Base-by-base conservation (phyloP, 2,888 invertebrate species). In the Rugalucina vietnamica region DNA sequence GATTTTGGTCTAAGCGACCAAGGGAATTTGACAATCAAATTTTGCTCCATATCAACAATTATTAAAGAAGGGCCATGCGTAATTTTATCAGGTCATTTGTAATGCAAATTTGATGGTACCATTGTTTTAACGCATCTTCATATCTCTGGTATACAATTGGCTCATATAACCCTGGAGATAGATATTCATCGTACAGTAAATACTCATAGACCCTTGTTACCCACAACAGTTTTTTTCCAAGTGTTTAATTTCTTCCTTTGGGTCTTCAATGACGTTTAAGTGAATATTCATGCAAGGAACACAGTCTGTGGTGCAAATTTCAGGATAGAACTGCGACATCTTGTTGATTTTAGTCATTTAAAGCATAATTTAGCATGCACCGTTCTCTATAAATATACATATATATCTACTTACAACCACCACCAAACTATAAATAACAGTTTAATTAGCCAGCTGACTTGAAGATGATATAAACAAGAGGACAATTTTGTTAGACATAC, bases 1-100 rank as follows among this genome's bases (percentile, higher is more conserved):
- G 60, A 29, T 60, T 24, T 60, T 60, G 60, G 8, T 70, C 70
- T 70, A 37, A 70, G 70, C 36, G 36, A 39, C 70, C 70, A 70
- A 24, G 70, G 70, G 37, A 70, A 70, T 21, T 70, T 70, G 29
- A 36, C 70, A 37, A 39, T 36, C n/a, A 70, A 24, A 70, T 14
- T 49, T 49, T 49, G 70, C 32, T 70, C 60, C 60, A 60, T 60
- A 21, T 60, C 60, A 60, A 29, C 29, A 27, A 21, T 27, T n/a
- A n/a, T n/a, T 60, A 60, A 29, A 60, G 60, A 27, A 60, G 60
- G 1, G 60, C 29, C 29, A 60, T 60, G 29, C 60, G 60, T 27
- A 60, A 27, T 18, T 60, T 60, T 27, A 60, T 60, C 21, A 60
- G 21, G 60, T 60, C 60, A 27, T 60, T 60, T 24, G 60, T 29